A percentile compares a stretch with the other conserved stretches of the same genome.
Conservation (phyloP, 2,797 vertebrate genomes). For the Okamejei kenojei region DNA sequence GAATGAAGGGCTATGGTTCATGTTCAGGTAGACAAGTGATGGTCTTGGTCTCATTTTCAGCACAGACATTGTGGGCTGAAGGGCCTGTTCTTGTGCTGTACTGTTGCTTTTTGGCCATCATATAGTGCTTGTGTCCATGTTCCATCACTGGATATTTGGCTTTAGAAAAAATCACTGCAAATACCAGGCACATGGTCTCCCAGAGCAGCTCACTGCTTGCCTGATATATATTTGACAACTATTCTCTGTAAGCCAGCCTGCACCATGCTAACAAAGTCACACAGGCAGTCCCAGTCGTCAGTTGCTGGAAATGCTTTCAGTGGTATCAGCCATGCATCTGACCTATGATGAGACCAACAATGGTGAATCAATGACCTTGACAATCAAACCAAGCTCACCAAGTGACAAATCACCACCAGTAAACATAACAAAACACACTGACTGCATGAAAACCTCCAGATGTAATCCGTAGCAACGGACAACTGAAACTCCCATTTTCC, state of each 20-base stretch:
- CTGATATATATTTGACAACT: not conserved
- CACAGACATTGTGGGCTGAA: no score
- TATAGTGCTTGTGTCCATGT: not conserved
- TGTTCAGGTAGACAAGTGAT: no score
- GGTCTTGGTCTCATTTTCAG: no score
- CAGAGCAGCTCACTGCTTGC: not conserved
- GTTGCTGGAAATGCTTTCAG: not conserved
- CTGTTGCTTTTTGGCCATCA: not conserved
- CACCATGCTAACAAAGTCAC: not conserved
- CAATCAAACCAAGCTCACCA: slow-evolving; percentile 2
- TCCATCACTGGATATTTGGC: not conserved
- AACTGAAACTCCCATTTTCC: not conserved
- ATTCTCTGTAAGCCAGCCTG: not conserved
- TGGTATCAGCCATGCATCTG: not conserved
- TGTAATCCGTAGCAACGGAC: not conserved
- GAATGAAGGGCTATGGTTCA: no score
- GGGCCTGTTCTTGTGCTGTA: no score
- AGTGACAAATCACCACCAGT: not conserved
- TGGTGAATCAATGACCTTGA: not conserved
- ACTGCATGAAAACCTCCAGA: not conserved
- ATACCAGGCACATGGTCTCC: not conserved
- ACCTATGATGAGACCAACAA: not conserved
- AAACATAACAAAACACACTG: not conserved
- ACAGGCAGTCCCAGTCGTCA: not conserved
- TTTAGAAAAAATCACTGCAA: not conserved